phyloP scores from a whole-genome alignment of 2,888 invertebrate species.

The Sialis lutaria region DNA sequence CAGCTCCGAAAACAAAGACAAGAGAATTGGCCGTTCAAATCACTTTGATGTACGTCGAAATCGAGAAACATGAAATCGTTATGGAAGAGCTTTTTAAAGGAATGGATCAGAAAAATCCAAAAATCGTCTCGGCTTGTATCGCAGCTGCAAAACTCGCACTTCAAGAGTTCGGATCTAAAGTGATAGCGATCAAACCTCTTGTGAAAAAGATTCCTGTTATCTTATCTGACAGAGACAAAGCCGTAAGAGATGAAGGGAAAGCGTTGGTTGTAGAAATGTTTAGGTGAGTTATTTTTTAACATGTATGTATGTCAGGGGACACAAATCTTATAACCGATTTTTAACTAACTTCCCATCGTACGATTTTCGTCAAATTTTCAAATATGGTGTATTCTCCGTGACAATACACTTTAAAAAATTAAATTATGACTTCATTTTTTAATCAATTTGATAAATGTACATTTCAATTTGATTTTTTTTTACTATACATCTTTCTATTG shows the following conservation, averaged over 20 bases:
- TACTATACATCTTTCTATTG: too few species aligned
- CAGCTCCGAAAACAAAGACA: slow-evolving; percentile 79
- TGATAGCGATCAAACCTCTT: slow-evolving; percentile 71
- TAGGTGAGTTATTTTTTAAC: slow-evolving; percentile 30
- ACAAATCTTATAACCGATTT: too few species aligned
- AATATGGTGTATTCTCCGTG: too few species aligned
- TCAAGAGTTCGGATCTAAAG: slow-evolving; percentile 83
- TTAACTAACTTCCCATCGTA: too few species aligned
- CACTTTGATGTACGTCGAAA: slow-evolving; percentile 85
- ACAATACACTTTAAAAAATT: too few species aligned
- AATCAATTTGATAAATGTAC: too few species aligned
- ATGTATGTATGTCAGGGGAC: too few species aligned
- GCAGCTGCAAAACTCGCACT: slow-evolving; percentile 57
- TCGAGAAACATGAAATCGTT: slow-evolving; percentile 83
- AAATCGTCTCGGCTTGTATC: slow-evolving; percentile 76
- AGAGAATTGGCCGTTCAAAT: slow-evolving; percentile 82
- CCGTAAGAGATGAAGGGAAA: slow-evolving; percentile 83
- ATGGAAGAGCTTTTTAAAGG: slow-evolving; percentile 86
- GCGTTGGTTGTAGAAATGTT: slow-evolving; percentile 83
- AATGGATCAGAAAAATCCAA: slow-evolving; percentile 90
- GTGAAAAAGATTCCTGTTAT: slow-evolving; percentile 74
- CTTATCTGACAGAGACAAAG: slow-evolving; percentile 81
- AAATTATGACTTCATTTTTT: too few species aligned
- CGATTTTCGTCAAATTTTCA: too few species aligned
- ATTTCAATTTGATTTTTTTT: too few species aligned